These are phyloP conservation scores for Rhabditoides inermis DNA, from an alignment of 2,888 invertebrate species.

Conservation along the genomic window DNA sequence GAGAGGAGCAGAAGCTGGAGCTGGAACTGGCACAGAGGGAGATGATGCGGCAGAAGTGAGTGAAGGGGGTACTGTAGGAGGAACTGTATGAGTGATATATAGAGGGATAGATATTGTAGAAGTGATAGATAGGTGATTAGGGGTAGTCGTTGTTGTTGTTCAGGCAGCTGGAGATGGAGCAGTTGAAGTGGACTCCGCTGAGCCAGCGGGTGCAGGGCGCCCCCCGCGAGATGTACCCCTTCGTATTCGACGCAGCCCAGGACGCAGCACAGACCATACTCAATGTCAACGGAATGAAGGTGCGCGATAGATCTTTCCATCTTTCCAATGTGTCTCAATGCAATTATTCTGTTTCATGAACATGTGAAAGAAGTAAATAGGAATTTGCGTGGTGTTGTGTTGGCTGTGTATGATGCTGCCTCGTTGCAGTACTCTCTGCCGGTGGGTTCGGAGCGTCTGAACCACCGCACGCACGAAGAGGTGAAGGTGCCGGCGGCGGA, in stretches of 20 bases:
- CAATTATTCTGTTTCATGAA: no score
- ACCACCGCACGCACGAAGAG: conserved; percentile 73
- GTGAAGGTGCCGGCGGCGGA: conserved; percentile 60
- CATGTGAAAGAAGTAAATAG: no score
- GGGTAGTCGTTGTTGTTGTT: no score
- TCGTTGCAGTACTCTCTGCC: conserved; percentile 66
- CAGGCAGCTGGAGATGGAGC: conserved; percentile 54
- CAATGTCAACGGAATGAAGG: conserved; percentile 70
- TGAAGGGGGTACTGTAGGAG: neutral
- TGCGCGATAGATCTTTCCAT: no score
- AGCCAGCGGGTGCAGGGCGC: conserved; percentile 23
- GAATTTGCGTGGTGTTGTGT: no score
- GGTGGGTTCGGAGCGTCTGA: conserved; percentile 68
- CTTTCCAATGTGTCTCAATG: neutral
- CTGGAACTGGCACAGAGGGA: conserved; percentile 34
- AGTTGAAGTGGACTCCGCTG: conserved; percentile 50
- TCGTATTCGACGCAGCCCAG: conserved; percentile 75
- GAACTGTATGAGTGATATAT: no score
- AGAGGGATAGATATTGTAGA: no score
- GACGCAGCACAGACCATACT: conserved; percentile 66
- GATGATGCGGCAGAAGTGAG: conserved; percentile 23
- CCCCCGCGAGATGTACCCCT: conserved; percentile 64
- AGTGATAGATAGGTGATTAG: no score
- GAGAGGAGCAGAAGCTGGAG: conserved; percentile 35
- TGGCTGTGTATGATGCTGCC: no score